A percentile compares a stretch with the other conserved stretches of the same genome.
phyloP scores from a whole-genome alignment of 2,797 vertebrate species.

The Epinephelus coioides region DNA sequence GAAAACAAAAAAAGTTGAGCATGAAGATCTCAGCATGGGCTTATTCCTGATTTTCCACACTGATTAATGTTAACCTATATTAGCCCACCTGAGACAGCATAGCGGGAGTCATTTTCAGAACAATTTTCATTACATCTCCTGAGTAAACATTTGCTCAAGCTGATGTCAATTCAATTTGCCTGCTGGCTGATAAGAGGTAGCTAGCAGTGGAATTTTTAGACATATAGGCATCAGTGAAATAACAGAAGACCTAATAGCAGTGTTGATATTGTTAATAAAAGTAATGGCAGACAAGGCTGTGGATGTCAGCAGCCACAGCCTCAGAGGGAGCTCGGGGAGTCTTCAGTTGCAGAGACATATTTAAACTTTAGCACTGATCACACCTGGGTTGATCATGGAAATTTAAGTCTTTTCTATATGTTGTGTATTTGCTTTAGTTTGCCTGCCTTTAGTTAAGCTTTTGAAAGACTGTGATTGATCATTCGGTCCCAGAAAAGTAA shows the following conservation, averaged over 20 bases:
- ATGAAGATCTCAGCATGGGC: conserved; percentile 68
- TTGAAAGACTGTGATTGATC: conserved; percentile 47
- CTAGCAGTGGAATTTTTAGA: conserved; percentile 66
- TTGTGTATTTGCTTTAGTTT: conserved; percentile 63
- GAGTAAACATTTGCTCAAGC: conserved; percentile 81
- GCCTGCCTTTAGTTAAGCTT: conserved; percentile 55
- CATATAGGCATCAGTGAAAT: conserved; percentile 74
- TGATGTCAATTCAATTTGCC: conserved; percentile 82
- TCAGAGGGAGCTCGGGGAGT: conserved; percentile 66
- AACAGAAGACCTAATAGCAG: conserved; percentile 73
- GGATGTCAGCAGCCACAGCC: conserved; percentile 60
- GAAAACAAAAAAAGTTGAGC: conserved; percentile 52
- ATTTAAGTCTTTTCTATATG: conserved; percentile 60
- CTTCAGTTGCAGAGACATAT: conserved; percentile 73
- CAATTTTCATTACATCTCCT: conserved; percentile 81
- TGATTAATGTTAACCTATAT: conserved; percentile 78
- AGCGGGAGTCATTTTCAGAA: conserved; percentile 78
- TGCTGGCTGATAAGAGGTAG: conserved; percentile 77
- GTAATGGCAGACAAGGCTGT: conserved; percentile 65
- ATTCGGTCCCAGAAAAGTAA: conserved; percentile 51
- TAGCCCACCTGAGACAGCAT: conserved; percentile 80
- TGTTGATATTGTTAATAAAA: conserved; percentile 80
- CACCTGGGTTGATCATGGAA: conserved; percentile 66
- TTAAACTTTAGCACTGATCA: conserved; percentile 60
- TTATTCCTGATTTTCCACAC: conserved; percentile 80